Evolutionary conservation across 2,113 vertebrate species (phyloP).

Genomic region (Pitta sordida): DNA sequence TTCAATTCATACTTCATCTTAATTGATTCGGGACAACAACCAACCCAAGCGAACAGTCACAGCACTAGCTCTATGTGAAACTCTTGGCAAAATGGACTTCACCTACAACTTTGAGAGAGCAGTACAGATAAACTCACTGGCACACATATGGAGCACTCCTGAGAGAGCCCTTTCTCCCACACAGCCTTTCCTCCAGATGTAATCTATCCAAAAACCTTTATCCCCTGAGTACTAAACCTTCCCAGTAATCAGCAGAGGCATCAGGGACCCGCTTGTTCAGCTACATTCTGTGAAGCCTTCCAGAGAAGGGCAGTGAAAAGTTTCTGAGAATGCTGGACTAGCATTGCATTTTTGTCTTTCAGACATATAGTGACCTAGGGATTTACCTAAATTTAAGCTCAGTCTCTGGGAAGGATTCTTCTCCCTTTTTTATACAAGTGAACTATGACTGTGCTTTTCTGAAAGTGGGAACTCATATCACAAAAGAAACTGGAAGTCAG

Average conservation of each 20-base stretch:
- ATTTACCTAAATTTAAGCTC: not conserved
- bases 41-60: not conserved
- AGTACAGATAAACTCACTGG: not conserved
- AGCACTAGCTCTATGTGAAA: not conserved
- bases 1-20: too few species aligned
- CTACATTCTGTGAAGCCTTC: not conserved
- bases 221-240: not conserved
- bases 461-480: not conserved
- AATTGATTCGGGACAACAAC: too few species aligned
- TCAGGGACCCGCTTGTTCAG: not conserved
- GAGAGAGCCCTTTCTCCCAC: not conserved
- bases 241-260: not conserved
- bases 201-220: not conserved
- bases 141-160: not conserved
- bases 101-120: not conserved
- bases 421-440: not conserved
- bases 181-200: not conserved
- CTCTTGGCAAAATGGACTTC: not conserved
- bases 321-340: not conserved
- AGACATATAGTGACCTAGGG: not conserved
- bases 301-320: not conserved
- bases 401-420: not conserved
- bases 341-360: not conserved
- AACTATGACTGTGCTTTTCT: not conserved
- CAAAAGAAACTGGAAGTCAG: not conserved